Conservation (phyloP, 2,113 vertebrate genomes). For the Diadophis punctatus region DNA sequence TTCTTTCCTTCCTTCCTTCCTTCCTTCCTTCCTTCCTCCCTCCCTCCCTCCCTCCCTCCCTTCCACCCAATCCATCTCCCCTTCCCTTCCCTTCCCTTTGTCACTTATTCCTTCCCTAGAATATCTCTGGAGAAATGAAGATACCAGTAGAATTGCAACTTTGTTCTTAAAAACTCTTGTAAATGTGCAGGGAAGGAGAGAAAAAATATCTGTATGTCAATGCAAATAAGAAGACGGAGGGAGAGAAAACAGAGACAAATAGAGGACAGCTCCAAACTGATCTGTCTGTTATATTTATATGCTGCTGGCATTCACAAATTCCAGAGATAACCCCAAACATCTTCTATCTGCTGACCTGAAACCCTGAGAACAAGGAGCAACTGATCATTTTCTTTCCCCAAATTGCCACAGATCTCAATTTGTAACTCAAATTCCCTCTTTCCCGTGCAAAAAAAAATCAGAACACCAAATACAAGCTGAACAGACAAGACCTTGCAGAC, state of each 20-base stretch:
- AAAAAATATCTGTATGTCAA: background rate
- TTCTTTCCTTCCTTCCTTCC: too few species aligned
- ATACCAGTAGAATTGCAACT: background rate
- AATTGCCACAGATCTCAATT: background rate
- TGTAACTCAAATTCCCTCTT: background rate
- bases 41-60: fast-evolving
- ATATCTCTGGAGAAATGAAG: background rate
- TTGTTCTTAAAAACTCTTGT: background rate
- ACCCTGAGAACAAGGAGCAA: background rate
- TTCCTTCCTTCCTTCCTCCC: fast-evolving
- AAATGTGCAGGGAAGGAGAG: background rate
- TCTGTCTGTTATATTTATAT: background rate
- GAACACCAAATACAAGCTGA: too few species aligned
- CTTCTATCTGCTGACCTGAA: background rate
- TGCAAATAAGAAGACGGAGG: background rate
- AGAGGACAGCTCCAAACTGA: background rate
- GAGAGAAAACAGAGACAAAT: background rate
- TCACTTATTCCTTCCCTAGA: background rate
- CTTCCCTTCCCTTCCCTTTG: background rate
- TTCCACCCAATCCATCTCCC: too few species aligned
- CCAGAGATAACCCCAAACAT: background rate
- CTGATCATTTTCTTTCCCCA: background rate
- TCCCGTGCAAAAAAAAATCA: too few species aligned
- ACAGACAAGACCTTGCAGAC: too few species aligned
- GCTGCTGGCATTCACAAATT: background rate